Evolutionary conservation across 2,797 vertebrate species (phyloP).

Genomic region (Emys orbicularis): DNA sequence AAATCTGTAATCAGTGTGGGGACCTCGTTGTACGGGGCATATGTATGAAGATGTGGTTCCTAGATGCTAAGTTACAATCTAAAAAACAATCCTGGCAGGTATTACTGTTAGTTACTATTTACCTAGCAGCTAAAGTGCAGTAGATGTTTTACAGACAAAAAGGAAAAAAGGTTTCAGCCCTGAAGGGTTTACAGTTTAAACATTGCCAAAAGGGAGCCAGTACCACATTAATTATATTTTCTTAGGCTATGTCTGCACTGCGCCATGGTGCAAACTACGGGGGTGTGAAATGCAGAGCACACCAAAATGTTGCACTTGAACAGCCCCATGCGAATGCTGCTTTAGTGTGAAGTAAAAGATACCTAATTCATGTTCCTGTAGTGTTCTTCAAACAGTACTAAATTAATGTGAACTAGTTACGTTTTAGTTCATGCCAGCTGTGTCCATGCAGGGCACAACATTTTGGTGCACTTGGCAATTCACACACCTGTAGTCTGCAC

Average conservation of each 20-base stretch:
- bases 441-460: too few relatives aligned
- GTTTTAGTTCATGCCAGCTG: too few relatives aligned
- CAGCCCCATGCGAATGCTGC: too few relatives aligned
- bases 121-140: background rate
- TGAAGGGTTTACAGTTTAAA: background rate
- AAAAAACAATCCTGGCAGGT: background rate
- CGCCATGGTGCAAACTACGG: too few relatives aligned
- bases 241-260: background rate
- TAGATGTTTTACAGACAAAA: background rate
- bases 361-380: too few relatives aligned
- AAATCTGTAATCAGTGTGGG: background rate
- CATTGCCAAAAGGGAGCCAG: background rate
- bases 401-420: too few relatives aligned
- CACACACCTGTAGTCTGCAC: too few relatives aligned
- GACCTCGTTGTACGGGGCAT: background rate
- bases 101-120: background rate
- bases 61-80: background rate
- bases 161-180: background rate
- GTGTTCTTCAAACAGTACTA: too few relatives aligned
- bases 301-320: too few relatives aligned
- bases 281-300: too few relatives aligned
- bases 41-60: background rate
- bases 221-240: background rate
- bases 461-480: too few relatives aligned
- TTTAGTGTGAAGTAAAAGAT: too few relatives aligned